Conservation (phyloP, 2,888 invertebrate genomes). For the Odontomyia ornata region DNA sequence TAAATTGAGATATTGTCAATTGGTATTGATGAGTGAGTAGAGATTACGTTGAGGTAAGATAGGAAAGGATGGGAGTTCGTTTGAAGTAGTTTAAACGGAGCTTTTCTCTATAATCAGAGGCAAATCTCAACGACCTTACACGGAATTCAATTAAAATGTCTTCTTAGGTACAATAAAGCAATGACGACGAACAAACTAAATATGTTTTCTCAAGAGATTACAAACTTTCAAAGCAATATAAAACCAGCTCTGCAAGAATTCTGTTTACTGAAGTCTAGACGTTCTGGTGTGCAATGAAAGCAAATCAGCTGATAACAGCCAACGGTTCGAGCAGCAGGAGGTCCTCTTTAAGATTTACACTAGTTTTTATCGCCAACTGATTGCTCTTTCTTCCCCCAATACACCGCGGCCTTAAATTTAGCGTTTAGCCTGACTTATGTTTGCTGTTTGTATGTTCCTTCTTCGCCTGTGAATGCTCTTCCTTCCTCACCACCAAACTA, state of each 20-base stretch:
- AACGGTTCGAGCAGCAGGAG: neutral
- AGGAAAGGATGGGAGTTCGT: too few species aligned
- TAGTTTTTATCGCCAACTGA: conserved; percentile 22
- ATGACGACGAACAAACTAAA: too few species aligned
- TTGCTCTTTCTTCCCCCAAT: neutral
- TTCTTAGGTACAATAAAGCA: too few species aligned
- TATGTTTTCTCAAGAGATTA: too few species aligned
- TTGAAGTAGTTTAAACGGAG: too few species aligned
- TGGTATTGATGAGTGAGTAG: too few species aligned
- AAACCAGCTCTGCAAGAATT: neutral
- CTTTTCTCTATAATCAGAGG: too few species aligned
- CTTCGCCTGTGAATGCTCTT: too few species aligned
- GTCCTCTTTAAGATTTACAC: neutral
- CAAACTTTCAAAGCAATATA: neutral
- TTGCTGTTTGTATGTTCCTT: neutral
- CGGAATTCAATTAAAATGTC: too few species aligned
- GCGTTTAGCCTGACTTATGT: neutral
- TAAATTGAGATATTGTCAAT: neutral
- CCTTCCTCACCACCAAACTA: neutral
- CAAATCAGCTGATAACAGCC: conserved; percentile 27
- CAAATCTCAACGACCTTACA: too few species aligned
- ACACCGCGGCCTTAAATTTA: neutral
- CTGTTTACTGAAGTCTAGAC: conserved; percentile 23
- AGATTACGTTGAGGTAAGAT: too few species aligned
- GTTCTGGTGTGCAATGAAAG: neutral